These are phyloP conservation scores for Oncorhynchus tshawytscha DNA, from an alignment of 2,113 vertebrate genomes.

Conservation along the genomic window DNA sequence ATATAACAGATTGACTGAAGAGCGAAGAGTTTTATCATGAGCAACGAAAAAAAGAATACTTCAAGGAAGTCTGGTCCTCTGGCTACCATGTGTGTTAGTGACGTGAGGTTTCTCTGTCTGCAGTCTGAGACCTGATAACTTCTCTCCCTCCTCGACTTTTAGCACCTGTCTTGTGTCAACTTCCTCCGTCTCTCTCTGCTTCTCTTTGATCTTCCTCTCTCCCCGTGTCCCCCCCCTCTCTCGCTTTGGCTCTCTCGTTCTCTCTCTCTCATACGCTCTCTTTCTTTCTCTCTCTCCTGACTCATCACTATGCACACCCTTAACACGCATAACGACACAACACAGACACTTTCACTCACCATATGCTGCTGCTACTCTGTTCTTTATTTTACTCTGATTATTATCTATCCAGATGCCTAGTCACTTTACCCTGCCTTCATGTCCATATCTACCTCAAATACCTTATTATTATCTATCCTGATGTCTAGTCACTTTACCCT, in stretches of 20 bases:
- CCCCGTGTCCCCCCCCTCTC: slow-evolving; percentile 23
- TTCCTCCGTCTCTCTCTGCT: too few species aligned
- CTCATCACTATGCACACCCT: too few species aligned
- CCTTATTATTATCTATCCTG: too few species aligned
- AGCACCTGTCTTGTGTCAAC: slow-evolving; percentile 4
- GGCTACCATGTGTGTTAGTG: not conserved
- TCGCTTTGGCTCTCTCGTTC: slow-evolving; percentile 25
- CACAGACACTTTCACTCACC: too few species aligned
- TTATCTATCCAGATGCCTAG: too few species aligned
- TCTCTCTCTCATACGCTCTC: slow-evolving; percentile 14
- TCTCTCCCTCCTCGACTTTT: not conserved
- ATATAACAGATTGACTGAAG: not conserved
- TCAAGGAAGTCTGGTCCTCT: not conserved
- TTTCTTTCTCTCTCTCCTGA: too few species aligned
- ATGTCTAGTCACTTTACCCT: too few species aligned
- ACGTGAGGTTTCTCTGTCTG: not conserved
- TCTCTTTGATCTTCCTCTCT: slow-evolving; percentile 4
- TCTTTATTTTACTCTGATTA: too few species aligned
- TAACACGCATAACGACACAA: too few species aligned
- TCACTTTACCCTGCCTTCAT: too few species aligned
- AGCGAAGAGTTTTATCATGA: not conserved
- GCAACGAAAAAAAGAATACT: not conserved
- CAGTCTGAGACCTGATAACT: not conserved
- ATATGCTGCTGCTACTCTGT: too few species aligned
- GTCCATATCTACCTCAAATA: too few species aligned